These are phyloP conservation scores for Hyperoplus immaculatus DNA, from an alignment of 2,797 vertebrate genomes.

Conservation along the genomic window DNA sequence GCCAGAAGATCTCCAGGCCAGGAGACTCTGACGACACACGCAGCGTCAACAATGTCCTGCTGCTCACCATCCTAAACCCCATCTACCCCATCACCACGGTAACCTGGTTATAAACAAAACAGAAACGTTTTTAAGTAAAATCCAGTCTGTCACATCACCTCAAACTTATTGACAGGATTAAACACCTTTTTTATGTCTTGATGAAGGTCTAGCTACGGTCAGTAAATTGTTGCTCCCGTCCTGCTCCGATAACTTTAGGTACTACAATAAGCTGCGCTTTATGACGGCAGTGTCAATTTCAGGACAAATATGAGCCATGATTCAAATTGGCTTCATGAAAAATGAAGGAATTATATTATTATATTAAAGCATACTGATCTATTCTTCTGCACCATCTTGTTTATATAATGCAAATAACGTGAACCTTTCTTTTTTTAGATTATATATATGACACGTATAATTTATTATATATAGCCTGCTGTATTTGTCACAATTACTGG, in stretches of 20 bases:
- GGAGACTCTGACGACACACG: conserved; percentile 93
- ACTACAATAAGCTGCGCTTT: too few relatives aligned
- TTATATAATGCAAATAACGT: not conserved
- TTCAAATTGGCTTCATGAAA: conserved; percentile 11
- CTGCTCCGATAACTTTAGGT: too few relatives aligned
- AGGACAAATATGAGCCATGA: not conserved
- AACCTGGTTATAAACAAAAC: conserved; percentile 36
- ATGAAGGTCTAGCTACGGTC: too few relatives aligned
- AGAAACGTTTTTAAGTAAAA: too few relatives aligned
- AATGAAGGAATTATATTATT: not conserved
- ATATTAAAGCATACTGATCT: not conserved
- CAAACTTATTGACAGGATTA: too few relatives aligned
- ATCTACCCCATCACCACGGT: conserved; percentile 91
- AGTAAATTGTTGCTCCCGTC: too few relatives aligned
- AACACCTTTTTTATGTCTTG: too few relatives aligned
- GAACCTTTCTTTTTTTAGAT: not conserved
- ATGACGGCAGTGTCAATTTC: not conserved
- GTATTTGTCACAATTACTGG: not conserved
- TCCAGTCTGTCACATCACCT: too few relatives aligned
- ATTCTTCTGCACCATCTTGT: not conserved
- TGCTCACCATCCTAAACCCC: conserved; percentile 96
- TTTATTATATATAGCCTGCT: too few relatives aligned
- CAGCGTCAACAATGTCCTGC: conserved; percentile 93
- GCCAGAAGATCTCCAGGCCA: conserved; percentile 96
- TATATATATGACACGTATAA: too few relatives aligned